Base-by-base conservation (phyloP, 2,113 vertebrate species). In the Leptobrachium ailaonicum region DNA sequence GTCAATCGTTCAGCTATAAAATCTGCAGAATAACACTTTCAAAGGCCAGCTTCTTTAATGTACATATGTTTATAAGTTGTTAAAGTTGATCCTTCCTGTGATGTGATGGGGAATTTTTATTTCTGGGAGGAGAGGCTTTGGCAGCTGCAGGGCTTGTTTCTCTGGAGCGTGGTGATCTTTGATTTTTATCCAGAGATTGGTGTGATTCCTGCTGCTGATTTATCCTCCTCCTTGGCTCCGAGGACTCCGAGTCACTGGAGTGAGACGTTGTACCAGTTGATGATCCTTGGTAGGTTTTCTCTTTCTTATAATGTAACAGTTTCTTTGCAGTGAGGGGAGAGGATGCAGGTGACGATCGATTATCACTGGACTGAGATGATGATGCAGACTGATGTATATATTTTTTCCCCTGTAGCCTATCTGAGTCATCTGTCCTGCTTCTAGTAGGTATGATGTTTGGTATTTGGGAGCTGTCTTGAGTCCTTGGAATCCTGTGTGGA, bases 361-460 rank as follows among this genome's bases (percentile, higher is more conserved):
- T 2, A 40, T 74, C 78, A 60, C 42, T 80, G 71, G 71, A 53
- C 32, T 72, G 56, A 2, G 73, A 66, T 32, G 60, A 64, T 13
- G 44, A 45, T 66, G 47, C 41, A 53, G 56, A 13, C 13, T 60
- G 6, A 3, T 60, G 56, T 60, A 13, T 11, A 60, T 10, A 10
- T 60, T 60, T 60, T 13, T 60, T 60, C 13, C 45, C 41, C 13
- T 32, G 43, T 12, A n/a, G 50, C 41, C 53, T 76, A n/a, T 42
- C 32, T 32, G 41, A 47, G 0, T 76, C 62, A 66, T 75, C 73
- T 75, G 45, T 66, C 9, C 40, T 60, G 56, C 20, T 32, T 32
- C 20, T 32, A 32, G 20, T 32, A 32, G 20, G 20, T 32, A 47
- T 47, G 60, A 64, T 66, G 43, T 13, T 20, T 5, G n/a, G 47